Evolutionary conservation across 2,113 vertebrate genomes (phyloP).

Genomic region (Pollachius pollachius): DNA sequence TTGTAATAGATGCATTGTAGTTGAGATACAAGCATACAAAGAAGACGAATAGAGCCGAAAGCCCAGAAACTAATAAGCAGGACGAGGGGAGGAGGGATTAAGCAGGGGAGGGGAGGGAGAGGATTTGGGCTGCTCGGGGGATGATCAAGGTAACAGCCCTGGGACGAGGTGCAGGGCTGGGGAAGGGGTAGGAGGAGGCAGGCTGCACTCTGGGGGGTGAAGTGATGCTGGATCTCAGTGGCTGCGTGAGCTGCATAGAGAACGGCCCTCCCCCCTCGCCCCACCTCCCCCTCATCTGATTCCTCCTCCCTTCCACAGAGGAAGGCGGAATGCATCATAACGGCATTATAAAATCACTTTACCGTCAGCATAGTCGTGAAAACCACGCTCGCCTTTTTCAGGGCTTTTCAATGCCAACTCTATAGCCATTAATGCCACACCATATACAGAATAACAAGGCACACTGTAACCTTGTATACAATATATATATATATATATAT

Average conservation of each 20-base stretch:
- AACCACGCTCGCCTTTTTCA: too few species aligned
- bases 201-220: conserved; percentile 6
- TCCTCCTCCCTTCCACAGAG: too few species aligned
- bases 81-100: conserved; percentile 3
- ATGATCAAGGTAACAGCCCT: conserved; percentile 5
- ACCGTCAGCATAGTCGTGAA: background rate
- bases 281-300: background rate
- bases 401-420: too few species aligned
- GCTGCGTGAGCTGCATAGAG: conserved; percentile 49
- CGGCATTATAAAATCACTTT: background rate
- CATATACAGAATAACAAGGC: too few species aligned
- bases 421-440: too few species aligned
- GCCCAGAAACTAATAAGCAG: background rate
- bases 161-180: conserved; percentile 24
- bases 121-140: conserved; percentile 12
- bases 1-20: too few species aligned
- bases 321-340: background rate
- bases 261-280: conserved; percentile 7
- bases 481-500: too few species aligned
- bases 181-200: conserved; percentile 23
- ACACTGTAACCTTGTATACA: too few species aligned
- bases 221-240: conserved; percentile 42
- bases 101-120: conserved; percentile 1
- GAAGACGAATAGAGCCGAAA: too few species aligned
- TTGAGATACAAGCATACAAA: too few species aligned